Conservation (phyloP, 2,797 vertebrate species). For the Mormyrops attenuatus region DNA sequence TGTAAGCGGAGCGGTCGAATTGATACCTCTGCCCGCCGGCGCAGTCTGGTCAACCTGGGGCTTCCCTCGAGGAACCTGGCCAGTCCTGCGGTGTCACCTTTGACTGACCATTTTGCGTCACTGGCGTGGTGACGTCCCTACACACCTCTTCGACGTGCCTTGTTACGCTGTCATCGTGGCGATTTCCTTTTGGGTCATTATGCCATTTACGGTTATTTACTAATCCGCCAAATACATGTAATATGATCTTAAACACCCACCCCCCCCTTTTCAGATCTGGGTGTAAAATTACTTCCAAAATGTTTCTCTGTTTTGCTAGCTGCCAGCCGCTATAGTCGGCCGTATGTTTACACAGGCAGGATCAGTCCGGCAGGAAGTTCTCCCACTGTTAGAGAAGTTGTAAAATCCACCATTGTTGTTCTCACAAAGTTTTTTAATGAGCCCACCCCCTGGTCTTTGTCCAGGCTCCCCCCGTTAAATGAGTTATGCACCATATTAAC, state of each 20-base stretch:
- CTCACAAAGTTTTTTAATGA: too few relatives aligned
- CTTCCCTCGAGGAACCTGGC: background rate
- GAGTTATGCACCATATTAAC: too few relatives aligned
- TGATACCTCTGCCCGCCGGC: background rate
- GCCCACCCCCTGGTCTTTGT: too few relatives aligned
- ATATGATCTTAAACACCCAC: background rate
- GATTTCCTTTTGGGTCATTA: background rate
- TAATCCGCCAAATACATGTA: background rate
- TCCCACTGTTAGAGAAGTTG: background rate
- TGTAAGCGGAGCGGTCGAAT: background rate
- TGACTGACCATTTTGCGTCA: background rate
- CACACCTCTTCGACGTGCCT: background rate
- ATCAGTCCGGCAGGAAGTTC: background rate
- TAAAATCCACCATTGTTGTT: background rate
- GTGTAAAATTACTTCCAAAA: background rate
- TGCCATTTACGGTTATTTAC: background rate
- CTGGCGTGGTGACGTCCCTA: background rate
- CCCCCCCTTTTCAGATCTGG: background rate
- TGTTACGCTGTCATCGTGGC: background rate
- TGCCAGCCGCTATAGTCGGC: background rate
- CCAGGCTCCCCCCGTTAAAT: too few relatives aligned
- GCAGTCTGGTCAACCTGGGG: background rate
- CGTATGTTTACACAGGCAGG: background rate
- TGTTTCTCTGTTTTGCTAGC: background rate
- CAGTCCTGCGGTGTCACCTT: background rate